Evolutionary conservation across 2,888 invertebrate species (phyloP).

Genomic region (Laspeyria flexula): DNA sequence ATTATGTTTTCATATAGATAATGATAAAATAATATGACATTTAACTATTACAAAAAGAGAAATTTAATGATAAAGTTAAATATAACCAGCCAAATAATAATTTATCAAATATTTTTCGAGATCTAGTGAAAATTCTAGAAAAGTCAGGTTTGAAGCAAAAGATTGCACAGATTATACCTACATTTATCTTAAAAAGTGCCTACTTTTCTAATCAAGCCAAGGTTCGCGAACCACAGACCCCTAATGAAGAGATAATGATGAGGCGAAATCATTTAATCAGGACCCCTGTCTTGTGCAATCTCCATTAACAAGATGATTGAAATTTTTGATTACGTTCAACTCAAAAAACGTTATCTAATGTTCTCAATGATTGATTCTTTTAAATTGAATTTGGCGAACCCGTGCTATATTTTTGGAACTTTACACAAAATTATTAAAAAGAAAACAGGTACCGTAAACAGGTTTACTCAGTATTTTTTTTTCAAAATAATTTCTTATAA

Average conservation of each 20-base stretch:
- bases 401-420: background rate
- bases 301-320: constrained; percentile 23
- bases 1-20: too few relatives aligned
- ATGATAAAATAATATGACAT: too few relatives aligned
- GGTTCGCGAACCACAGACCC: constrained; percentile 2
- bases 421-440: background rate
- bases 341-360: constrained; percentile 1
- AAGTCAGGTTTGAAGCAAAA: too few relatives aligned
- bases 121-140: too few relatives aligned
- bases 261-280: constrained; percentile 63
- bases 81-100: too few relatives aligned
- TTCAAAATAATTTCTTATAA: too few relatives aligned
- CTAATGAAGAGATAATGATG: constrained; percentile 75
- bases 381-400: background rate
- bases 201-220: background rate
- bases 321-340: constrained; percentile 14
- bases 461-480: too few relatives aligned
- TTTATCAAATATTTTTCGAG: too few relatives aligned
- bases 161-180: too few relatives aligned
- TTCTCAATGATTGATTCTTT: background rate
- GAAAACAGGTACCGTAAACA: too few relatives aligned
- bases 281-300: constrained; percentile 13
- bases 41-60: too few relatives aligned
- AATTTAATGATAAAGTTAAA: too few relatives aligned
- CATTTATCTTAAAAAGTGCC: background rate